Evolutionary conservation across 2,888 invertebrate species (phyloP).

Genomic region (Dione vanillae): DNA sequence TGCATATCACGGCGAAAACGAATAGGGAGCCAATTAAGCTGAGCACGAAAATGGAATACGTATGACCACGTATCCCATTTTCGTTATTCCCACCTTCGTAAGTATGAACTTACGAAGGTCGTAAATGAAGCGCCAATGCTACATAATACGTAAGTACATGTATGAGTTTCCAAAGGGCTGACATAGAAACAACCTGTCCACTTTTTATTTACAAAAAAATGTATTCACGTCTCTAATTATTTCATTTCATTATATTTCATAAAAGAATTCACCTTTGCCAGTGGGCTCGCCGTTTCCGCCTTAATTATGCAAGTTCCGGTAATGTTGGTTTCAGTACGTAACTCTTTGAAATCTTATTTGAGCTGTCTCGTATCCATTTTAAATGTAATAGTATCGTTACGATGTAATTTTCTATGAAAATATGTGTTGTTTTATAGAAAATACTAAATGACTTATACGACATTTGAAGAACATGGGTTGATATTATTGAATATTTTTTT

Average conservation of each 20-base stretch:
- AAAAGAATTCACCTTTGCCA: slow-evolving; percentile 27
- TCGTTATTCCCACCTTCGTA: too few relatives aligned
- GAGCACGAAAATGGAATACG: too few relatives aligned
- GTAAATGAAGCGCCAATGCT: too few relatives aligned
- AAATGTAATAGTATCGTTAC: neutral
- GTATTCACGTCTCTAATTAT: slow-evolving; percentile 13
- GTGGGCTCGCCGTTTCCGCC: slow-evolving; percentile 19
- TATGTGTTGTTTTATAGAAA: neutral
- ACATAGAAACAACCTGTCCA: neutral
- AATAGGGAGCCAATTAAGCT: too few relatives aligned
- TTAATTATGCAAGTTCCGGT: slow-evolving; percentile 39
- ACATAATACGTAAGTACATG: too few relatives aligned
- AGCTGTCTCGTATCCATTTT: neutral
- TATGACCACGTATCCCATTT: too few relatives aligned
- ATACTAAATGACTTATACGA: neutral
- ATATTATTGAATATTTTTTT: too few relatives aligned
- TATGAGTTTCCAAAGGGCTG: neutral
- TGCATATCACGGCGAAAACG: too few relatives aligned
- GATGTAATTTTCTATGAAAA: neutral
- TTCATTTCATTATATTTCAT: slow-evolving; percentile 30
- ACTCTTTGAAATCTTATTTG: slow-evolving; percentile 16
- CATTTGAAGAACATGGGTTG: neutral
- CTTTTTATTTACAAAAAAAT: neutral
- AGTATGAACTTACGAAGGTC: too few relatives aligned
- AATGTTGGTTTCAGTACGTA: slow-evolving; percentile 24